Percentiles rank a stretch among this genome's conserved stretches.
These are phyloP conservation scores for Pelochelys cantorii DNA, from an alignment of 2,797 vertebrate genomes.

Conservation along the genomic window DNA sequence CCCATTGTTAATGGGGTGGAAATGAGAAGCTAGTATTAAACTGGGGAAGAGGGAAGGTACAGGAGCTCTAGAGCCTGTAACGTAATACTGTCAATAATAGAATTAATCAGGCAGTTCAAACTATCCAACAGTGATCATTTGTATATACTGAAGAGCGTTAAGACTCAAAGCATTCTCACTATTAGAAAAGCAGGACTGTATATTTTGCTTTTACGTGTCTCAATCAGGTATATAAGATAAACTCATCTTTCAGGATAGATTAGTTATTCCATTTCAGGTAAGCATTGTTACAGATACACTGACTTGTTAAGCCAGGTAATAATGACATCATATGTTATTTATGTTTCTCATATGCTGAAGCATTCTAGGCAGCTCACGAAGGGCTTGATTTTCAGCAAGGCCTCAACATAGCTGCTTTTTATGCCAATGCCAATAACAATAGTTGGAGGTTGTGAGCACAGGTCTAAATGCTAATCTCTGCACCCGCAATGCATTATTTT, in stretches of 20 bases:
- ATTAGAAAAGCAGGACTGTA: conserved; percentile 8
- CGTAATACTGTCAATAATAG: conserved; percentile 53
- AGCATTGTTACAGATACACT: conserved; percentile 72
- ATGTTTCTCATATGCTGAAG: conserved; percentile 82
- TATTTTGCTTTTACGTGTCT: conserved; percentile 68
- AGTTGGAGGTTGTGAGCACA: conserved; percentile 58
- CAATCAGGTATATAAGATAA: conserved; percentile 58
- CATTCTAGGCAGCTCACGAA: conserved; percentile 76
- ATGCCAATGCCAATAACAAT: conserved; percentile 70
- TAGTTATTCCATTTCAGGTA: conserved; percentile 70
- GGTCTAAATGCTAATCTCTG: conserved; percentile 66
- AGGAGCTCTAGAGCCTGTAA: not conserved
- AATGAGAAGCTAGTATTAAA: not conserved
- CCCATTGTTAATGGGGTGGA: not conserved
- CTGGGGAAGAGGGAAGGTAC: conserved; percentile 25
- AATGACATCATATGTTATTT: conserved; percentile 79
- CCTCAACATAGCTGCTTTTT: conserved; percentile 65
- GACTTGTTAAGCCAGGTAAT: conserved; percentile 79
- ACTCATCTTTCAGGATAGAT: conserved; percentile 70
- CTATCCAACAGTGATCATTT: conserved; percentile 21
- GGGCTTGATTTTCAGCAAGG: conserved; percentile 73
- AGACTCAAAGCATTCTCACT: conserved; percentile 38
- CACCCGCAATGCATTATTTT: conserved; percentile 23
- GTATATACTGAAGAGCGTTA: not conserved
- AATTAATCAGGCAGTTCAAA: conserved; percentile 57